phyloP scores from a whole-genome alignment of 2,888 invertebrate genomes.

The Papilio elwesi region DNA sequence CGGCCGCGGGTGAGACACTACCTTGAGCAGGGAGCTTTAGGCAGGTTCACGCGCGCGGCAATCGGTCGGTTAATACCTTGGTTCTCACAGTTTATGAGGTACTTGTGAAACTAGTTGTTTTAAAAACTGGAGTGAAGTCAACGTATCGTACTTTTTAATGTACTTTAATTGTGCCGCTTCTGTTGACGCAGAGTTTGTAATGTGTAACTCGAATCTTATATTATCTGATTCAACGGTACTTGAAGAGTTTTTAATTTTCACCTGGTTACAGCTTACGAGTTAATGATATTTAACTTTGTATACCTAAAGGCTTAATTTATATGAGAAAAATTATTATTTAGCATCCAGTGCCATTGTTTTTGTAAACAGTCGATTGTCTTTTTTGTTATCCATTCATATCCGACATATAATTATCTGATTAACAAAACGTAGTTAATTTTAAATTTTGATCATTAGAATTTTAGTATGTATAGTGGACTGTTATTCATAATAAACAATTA shows the following conservation, averaged over 20 bases:
- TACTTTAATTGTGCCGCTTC: constrained; percentile 73
- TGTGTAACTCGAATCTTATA: constrained; percentile 51
- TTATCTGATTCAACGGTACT: constrained; percentile 53
- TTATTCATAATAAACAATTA: not conserved
- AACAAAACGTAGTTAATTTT: constrained; percentile 26
- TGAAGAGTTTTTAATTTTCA: not conserved
- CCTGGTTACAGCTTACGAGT: not conserved
- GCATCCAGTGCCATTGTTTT: constrained; percentile 21
- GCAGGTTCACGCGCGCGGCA: constrained; percentile 53
- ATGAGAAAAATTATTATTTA: constrained; percentile 29
- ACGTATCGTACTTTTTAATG: constrained; percentile 77
- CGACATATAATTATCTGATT: constrained; percentile 26
- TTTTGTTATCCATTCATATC: constrained; percentile 32
- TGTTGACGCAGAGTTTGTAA: constrained; percentile 60
- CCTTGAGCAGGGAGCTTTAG: constrained; percentile 62
- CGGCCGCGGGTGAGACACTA: constrained; percentile 63
- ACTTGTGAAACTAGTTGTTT: constrained; percentile 81
- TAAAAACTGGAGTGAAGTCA: constrained; percentile 82
- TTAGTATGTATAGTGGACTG: not conserved
- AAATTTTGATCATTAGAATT: constrained; percentile 8
- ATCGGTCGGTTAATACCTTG: constrained; percentile 69
- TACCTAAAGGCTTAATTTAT: constrained; percentile 14
- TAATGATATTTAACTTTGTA: constrained; percentile 6
- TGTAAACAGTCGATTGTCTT: constrained; percentile 33
- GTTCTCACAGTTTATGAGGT: constrained; percentile 77